Evolutionary conservation across 2,888 invertebrate species (phyloP).

Genomic region (Taphrorychus bicolor): DNA sequence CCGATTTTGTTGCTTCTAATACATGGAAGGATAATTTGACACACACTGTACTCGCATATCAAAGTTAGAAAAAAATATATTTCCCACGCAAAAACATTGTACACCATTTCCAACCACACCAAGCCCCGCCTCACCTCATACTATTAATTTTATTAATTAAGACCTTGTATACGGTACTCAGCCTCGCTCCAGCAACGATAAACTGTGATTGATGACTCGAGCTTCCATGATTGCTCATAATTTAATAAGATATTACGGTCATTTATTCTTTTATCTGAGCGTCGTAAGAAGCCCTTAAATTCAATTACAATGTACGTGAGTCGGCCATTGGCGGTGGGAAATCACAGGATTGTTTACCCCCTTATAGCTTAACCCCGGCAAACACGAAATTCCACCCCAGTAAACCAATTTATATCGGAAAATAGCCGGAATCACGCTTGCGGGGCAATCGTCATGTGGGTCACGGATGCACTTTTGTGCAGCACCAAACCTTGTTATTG

Average conservation of each 20-base stretch:
- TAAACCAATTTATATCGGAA: neutral
- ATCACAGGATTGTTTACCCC: neutral
- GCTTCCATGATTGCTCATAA: too few species aligned
- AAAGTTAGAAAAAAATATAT: too few species aligned
- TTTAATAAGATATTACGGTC: neutral
- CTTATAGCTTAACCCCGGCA: neutral
- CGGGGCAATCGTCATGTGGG: neutral
- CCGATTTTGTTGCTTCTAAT: too few species aligned
- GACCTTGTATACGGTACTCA: too few species aligned
- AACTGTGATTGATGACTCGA: neutral
- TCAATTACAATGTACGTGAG: neutral
- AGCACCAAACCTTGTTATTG: neutral
- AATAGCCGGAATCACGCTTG: neutral
- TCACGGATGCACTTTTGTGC: neutral
- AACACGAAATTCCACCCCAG: neutral
- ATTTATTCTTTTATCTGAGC: neutral
- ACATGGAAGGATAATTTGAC: too few species aligned
- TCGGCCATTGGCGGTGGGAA: too few species aligned
- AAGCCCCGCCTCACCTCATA: too few species aligned
- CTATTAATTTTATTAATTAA: neutral
- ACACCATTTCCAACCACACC: too few species aligned
- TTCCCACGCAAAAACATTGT: too few species aligned
- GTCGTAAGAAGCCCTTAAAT: neutral
- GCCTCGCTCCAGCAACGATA: neutral
- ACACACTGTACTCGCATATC: too few species aligned